These are phyloP conservation scores for Megalurothrips usitatus DNA, from an alignment of 2,888 invertebrate genomes.

Conservation along the genomic window DNA sequence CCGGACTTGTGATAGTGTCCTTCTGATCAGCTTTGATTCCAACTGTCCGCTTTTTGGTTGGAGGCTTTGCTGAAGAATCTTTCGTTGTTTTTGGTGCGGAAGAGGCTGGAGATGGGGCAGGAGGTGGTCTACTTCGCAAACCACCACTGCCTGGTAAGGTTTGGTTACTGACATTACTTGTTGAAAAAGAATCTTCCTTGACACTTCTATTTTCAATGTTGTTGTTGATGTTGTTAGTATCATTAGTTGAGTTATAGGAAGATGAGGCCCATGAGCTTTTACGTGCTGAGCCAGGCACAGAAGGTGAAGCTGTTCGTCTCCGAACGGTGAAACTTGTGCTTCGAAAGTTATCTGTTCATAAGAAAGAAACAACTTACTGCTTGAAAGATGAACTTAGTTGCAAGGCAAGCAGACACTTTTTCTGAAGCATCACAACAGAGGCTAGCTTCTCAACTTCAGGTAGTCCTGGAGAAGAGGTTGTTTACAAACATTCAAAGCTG, in stretches of 20 bases:
- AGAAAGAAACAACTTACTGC: constrained; percentile 3
- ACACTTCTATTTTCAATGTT: constrained; percentile 9
- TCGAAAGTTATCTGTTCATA: constrained; percentile 23
- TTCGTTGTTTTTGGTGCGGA: constrained; percentile 23
- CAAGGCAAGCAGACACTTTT: constrained; percentile 12
- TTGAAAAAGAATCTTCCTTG: neutral
- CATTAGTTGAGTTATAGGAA: constrained; percentile 25
- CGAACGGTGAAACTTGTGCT: constrained; percentile 24
- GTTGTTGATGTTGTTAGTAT: constrained; percentile 17
- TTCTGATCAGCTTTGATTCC: constrained; percentile 43
- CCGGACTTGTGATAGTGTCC: constrained; percentile 50
- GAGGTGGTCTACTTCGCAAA: constrained; percentile 22
- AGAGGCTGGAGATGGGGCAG: constrained; percentile 19
- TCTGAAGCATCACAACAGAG: neutral
- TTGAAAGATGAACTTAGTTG: neutral
- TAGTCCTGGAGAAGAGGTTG: neutral
- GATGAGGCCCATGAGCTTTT: constrained; percentile 16
- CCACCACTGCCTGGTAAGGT: constrained; percentile 20
- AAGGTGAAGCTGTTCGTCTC: constrained; percentile 22
- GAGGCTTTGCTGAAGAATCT: constrained; percentile 22
- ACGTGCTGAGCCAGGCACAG: neutral
- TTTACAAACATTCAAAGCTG: constrained; percentile 12
- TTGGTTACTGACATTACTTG: constrained; percentile 1
- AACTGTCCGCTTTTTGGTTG: constrained; percentile 4
- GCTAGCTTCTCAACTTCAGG: neutral